Percentiles rank a stretch among this genome's conserved stretches.
These are phyloP conservation scores for Myiopsitta monachus DNA, from an alignment of 2,113 vertebrate species.

Conservation along the genomic window DNA sequence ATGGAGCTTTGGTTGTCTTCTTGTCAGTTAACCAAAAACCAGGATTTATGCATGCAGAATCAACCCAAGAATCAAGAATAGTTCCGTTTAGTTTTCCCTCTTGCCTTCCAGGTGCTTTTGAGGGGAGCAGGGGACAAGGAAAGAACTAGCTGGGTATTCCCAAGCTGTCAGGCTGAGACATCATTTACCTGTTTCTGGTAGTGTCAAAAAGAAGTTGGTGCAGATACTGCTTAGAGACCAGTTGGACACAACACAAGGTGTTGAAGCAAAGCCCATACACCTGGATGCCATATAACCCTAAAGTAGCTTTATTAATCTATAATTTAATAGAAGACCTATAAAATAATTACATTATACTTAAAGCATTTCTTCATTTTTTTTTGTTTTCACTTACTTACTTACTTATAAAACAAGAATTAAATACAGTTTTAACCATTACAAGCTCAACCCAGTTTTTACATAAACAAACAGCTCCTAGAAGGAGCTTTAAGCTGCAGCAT, in stretches of 20 bases:
- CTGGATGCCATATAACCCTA: slow-evolving; percentile 68
- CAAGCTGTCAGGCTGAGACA: background rate
- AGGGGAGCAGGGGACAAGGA: background rate
- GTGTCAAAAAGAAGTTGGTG: background rate
- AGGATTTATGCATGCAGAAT: background rate
- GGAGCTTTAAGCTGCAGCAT: slow-evolving; percentile 70
- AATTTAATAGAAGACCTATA: slow-evolving; percentile 82
- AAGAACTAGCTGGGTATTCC: background rate
- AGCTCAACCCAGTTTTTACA: slow-evolving; percentile 75
- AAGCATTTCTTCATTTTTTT: slow-evolving; percentile 73
- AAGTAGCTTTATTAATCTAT: slow-evolving; percentile 81
- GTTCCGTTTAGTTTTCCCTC: background rate
- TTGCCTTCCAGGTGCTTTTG: background rate
- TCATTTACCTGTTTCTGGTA: background rate
- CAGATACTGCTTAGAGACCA: background rate
- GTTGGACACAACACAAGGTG: background rate
- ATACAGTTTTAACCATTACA: slow-evolving; percentile 77
- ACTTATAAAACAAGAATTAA: slow-evolving; percentile 78
- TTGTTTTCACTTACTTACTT: slow-evolving; percentile 72
- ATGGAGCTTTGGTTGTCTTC: background rate
- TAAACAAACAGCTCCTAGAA: slow-evolving; percentile 59
- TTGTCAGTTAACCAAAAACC: background rate
- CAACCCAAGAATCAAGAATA: background rate
- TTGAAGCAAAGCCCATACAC: slow-evolving; percentile 43
- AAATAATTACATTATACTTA: slow-evolving; percentile 84